A percentile compares a stretch with the other conserved stretches of the same genome.
Conservation (phyloP, 2,797 vertebrate genomes). For the Muscicapa comitata region DNA sequence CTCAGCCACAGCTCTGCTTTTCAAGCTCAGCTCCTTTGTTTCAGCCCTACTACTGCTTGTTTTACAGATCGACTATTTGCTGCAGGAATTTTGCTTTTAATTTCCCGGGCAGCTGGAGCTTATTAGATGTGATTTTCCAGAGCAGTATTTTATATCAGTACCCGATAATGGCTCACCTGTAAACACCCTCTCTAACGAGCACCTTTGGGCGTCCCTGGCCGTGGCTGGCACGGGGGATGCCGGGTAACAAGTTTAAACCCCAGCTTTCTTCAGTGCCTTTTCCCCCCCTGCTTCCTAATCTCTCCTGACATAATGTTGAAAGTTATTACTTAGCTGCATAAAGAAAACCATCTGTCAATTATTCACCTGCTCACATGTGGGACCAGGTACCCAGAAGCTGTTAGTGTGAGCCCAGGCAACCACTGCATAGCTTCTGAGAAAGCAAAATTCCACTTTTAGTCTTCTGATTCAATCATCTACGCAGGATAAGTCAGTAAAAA, state of each 20-base stretch:
- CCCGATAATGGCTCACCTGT: conserved; percentile 50
- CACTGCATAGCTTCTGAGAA: background rate
- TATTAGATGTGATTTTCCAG: background rate
- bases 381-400: conserved; percentile 19
- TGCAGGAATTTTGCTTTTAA: conserved; percentile 24
- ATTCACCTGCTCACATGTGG: conserved; percentile 46
- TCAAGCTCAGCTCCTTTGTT: background rate
- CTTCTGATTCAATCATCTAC: background rate
- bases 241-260: background rate
- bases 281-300: background rate
- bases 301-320: conserved; percentile 49
- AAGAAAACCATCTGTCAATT: conserved; percentile 59
- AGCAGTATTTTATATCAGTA: conserved; percentile 39
- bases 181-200: conserved; percentile 55
- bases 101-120: conserved; percentile 49
- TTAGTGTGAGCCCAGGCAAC: background rate
- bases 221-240: background rate
- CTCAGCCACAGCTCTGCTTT: background rate
- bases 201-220: background rate
- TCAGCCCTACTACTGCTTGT: background rate
- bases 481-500: background rate
- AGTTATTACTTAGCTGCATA: conserved; percentile 57
- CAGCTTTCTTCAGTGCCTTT: background rate
- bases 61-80: background rate
- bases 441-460: background rate